Percentiles rank a stretch among this genome's conserved stretches.
phyloP scores from a whole-genome alignment of 2,113 vertebrate species.

The Malaclemys terrapin region DNA sequence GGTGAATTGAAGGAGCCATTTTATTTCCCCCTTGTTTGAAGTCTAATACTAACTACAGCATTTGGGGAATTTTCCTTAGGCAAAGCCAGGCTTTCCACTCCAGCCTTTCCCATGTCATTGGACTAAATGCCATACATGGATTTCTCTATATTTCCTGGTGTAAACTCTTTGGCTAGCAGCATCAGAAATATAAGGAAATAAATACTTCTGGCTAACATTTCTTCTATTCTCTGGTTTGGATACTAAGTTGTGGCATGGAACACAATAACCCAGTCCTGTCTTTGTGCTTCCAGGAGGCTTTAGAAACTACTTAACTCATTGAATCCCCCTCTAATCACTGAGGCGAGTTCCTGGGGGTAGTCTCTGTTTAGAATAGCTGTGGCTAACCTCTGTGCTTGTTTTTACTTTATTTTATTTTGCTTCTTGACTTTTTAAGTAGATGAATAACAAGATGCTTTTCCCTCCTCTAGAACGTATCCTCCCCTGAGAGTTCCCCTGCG shows the following conservation, averaged over 20 bases:
- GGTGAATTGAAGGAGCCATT: neutral
- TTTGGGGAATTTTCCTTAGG: neutral
- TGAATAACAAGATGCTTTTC: conserved; percentile 85
- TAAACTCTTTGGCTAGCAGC: neutral
- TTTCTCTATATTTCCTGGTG: neutral
- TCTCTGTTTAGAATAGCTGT: conserved; percentile 36
- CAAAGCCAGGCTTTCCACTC: neutral
- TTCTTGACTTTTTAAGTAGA: conserved; percentile 76
- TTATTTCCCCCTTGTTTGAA: neutral
- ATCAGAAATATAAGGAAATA: conserved; percentile 15
- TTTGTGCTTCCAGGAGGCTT: conserved; percentile 37
- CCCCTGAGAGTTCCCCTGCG: conserved; percentile 93
- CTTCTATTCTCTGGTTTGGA: conserved; percentile 19
- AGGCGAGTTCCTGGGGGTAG: conserved; percentile 19
- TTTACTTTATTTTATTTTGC: conserved; percentile 72
- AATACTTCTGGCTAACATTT: neutral
- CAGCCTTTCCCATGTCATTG: neutral
- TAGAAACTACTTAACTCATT: conserved; percentile 24
- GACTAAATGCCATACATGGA: neutral
- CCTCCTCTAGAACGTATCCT: conserved; percentile 94
- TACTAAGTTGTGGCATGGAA: conserved; percentile 45
- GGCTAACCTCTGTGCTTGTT: conserved; percentile 73
- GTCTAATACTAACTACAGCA: neutral
- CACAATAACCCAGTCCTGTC: conserved; percentile 11
- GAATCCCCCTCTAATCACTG: neutral